Conservation (phyloP, 2,113 vertebrate genomes). For the Gasterosteus aculeatus region DNA sequence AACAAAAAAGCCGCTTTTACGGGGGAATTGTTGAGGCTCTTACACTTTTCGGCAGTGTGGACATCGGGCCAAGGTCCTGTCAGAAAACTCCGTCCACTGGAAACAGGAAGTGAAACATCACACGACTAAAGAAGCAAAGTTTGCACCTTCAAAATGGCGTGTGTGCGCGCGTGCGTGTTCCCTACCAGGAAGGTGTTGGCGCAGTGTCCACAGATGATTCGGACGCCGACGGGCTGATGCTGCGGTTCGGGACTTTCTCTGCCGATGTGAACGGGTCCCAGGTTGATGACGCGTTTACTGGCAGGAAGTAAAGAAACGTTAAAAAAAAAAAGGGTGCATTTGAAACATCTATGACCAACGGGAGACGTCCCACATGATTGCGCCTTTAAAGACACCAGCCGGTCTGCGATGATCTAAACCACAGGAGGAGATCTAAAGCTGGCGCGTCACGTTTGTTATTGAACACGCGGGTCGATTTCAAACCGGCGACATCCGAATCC, state of each 20-base stretch:
- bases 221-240: conserved; percentile 68
- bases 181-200: conserved; percentile 77
- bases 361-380: too few relatives aligned
- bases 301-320: not conserved
- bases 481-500: too few relatives aligned
- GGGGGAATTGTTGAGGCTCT: conserved; percentile 25
- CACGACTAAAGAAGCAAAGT: not conserved
- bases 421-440: too few relatives aligned
- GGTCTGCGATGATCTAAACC: too few relatives aligned
- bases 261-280: conserved; percentile 74
- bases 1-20: not conserved
- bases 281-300: conserved; percentile 81
- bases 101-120: conserved; percentile 3
- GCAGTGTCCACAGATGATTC: conserved; percentile 80
- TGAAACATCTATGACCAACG: not conserved
- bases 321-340: not conserved
- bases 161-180: not conserved
- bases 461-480: too few relatives aligned
- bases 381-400: not conserved
- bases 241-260: conserved; percentile 66
- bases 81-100: conserved; percentile 90
- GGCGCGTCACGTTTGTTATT: too few relatives aligned
- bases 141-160: not conserved
- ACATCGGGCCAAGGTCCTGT: conserved; percentile 87
- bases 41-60: conserved; percentile 92